Evolutionary conservation across 2,113 vertebrate species (phyloP).

Genomic region (Actenoides hombroni): DNA sequence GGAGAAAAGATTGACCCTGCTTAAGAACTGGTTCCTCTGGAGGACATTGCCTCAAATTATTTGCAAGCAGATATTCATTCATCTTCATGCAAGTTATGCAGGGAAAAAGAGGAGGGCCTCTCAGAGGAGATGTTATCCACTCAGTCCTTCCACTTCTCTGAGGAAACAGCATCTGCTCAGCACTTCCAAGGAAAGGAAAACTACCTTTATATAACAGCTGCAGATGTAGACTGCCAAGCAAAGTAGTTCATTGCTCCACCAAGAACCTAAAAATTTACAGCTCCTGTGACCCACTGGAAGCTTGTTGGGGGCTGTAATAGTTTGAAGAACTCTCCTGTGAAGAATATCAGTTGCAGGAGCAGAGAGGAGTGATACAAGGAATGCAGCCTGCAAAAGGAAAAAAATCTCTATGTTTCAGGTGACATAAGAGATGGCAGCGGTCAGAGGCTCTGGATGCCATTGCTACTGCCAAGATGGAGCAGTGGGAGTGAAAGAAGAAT

Average conservation of each 20-base stretch:
- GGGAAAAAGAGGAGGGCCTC: not conserved
- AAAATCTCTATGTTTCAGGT: not conserved
- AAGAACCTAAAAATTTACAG: conserved; percentile 1
- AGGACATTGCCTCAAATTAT: not conserved
- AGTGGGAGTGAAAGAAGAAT: not conserved
- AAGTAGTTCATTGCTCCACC: conserved; percentile 14
- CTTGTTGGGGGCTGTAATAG: not conserved
- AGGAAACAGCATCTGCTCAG: conserved; percentile 20
- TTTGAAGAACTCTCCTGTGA: not conserved
- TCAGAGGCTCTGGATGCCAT: not conserved
- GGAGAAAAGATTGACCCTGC: not conserved
- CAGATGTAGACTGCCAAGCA: not conserved
- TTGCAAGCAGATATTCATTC: not conserved
- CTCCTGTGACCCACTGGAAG: not conserved
- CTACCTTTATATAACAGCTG: not conserved
- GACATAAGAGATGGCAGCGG: not conserved
- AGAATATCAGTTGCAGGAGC: not conserved
- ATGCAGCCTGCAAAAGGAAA: not conserved
- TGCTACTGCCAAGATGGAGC: not conserved
- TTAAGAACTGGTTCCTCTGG: not conserved
- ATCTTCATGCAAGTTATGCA: not conserved
- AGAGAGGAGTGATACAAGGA: not conserved
- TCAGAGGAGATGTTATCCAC: conserved; percentile 25
- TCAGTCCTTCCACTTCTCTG: not conserved
- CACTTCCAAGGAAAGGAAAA: conserved; percentile 14